Evolutionary conservation across 2,113 vertebrate genomes (phyloP).

Genomic region (Sus scrofa): T2T-Sscrofa CM000819.6:81619501-81620000

Average conservation of each 20-base stretch:
- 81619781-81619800: not conserved
- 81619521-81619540: too few species aligned
- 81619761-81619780: not conserved
- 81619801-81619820: conserved; percentile 27
- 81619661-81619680: too few species aligned
- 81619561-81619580: too few species aligned
- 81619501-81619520: too few species aligned
- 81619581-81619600: too few species aligned
- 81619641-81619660: too few species aligned
- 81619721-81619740: conserved; percentile 16
- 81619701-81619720: conserved; percentile 30
- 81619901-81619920: not conserved
- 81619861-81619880: not conserved
- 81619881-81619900: not conserved
- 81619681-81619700: not conserved
- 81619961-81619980: not conserved
- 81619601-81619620: too few species aligned
- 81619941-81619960: not conserved
- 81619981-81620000: not conserved
- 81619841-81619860: not conserved
- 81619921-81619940: not conserved
- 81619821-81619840: not conserved
- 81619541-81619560: too few species aligned
- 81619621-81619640: too few species aligned
- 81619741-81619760: not conserved